Evolutionary conservation across 2,113 vertebrate species (phyloP), one percentile per base, ranked within the genome.

Genomic region (Vimba vimba): DNA sequence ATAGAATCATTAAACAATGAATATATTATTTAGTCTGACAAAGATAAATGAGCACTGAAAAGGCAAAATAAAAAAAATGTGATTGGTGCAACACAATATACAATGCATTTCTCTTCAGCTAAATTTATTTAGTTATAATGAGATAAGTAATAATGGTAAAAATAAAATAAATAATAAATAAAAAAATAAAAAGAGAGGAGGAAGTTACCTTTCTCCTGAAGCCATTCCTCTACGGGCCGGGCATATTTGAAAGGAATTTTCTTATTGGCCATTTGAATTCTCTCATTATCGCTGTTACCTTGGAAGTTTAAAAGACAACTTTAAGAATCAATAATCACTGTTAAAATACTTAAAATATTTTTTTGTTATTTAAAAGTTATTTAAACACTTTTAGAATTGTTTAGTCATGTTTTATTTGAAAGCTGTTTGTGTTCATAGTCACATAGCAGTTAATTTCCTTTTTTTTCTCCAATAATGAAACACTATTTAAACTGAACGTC

Each of bases 211-310:
- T 99, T 99, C 92, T 99, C 98, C 93, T 98, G 98, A 86, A 99
- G 97, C 97, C 98, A 99, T 90, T 99, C 98, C 88, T 99, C 98
- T 96, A 99, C 97, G 12, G 97, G 97, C 92, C 98, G 95, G 95
- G 96, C 92, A 95, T 98, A 97, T 97, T 99, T 99, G 96, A 98
- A 99, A 94, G 98, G 97, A 94, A 99, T 98, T 98, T 99, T 99
- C 97, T 97, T 98, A 97, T 96, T 99, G 96, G 97, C 97, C 97
- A 97, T 98, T 96, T 98, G 97, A 95, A 97, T 96, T 92, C 97
- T 97, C 94, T 99, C 97, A 95, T 96, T 97, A 97, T 99, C 98
- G 95, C 96, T 99, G 96, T 97, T 99, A 93, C 97, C 98, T 99
- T 97, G 95, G 96, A 97, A 97, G 96, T 97, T 96, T 96, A 97